phyloP scores from a whole-genome alignment of 2,797 vertebrate species.

The Notamacropus eugenii region DNA sequence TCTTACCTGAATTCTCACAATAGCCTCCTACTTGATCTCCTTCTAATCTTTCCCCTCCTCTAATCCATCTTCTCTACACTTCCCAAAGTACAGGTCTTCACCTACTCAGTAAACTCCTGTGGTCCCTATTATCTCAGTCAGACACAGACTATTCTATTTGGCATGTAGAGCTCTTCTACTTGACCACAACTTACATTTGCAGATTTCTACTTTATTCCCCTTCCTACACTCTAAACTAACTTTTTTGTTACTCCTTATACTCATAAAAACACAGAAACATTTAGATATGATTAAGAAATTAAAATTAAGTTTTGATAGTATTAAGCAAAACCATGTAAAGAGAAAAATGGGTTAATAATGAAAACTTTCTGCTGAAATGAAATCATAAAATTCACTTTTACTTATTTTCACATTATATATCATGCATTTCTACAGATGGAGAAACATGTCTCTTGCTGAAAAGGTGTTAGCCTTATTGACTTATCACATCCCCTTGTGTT shows the following conservation, averaged over 20 bases:
- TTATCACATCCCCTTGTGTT: no score
- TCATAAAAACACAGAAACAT: not conserved
- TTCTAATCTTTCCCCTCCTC: not conserved
- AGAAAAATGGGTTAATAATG: not conserved
- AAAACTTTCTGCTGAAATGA: no score
- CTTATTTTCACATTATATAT: not conserved
- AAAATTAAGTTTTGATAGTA: not conserved
- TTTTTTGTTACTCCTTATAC: not conserved
- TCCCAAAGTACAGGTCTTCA: not conserved
- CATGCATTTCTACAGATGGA: not conserved
- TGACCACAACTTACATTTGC: not conserved
- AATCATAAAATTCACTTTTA: not conserved
- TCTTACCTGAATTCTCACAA: not conserved
- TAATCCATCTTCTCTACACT: not conserved
- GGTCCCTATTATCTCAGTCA: not conserved
- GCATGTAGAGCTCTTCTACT: no score
- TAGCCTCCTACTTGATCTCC: not conserved
- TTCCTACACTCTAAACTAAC: not conserved
- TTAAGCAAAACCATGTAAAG: not conserved
- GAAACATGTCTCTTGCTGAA: no score
- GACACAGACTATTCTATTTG: no score
- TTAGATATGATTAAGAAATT: not conserved
- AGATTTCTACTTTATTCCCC: not conserved
- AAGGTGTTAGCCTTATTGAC: no score
- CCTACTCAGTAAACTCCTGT: not conserved